A percentile compares a stretch with the other conserved stretches of the same genome.
Conservation (phyloP, 2,888 invertebrate species). For the Acleris cristana region DNA sequence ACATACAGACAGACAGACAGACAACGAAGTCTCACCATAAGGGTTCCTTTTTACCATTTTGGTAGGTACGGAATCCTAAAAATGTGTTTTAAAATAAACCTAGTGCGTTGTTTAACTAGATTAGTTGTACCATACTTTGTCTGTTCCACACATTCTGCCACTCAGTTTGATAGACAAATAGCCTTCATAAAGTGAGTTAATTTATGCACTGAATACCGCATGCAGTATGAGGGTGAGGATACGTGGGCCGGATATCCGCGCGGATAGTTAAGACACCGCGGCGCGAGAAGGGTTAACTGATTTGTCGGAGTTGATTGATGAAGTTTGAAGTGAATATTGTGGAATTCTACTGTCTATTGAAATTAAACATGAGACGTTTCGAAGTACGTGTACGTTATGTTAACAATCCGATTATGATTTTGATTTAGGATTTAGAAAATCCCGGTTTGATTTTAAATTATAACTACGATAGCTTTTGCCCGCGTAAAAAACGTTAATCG, state of each 20-base stretch:
- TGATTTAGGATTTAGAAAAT: not conserved
- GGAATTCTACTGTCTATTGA: too few relatives aligned
- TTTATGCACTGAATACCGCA: conserved; percentile 52
- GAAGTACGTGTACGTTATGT: too few relatives aligned
- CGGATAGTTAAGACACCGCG: conserved; percentile 32
- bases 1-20: too few relatives aligned
- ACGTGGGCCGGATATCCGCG: conserved; percentile 54
- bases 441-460: too few relatives aligned
- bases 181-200: conserved; percentile 48
- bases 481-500: too few relatives aligned
- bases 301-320: conserved; percentile 19
- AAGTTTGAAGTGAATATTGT: not conserved
- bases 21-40: too few relatives aligned
- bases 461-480: too few relatives aligned
- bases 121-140: not conserved
- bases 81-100: too few relatives aligned
- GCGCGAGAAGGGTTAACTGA: conserved; percentile 10
- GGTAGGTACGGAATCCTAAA: too few relatives aligned
- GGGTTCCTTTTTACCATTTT: too few relatives aligned
- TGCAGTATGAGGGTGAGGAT: conserved; percentile 45
- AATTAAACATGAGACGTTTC: too few relatives aligned
- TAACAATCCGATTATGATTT: not conserved
- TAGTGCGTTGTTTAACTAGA: too few relatives aligned
- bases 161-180: conserved; percentile 46
- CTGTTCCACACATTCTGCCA: conserved; percentile 11